Evolutionary conservation across 1,140 invertebrate genomes (phyloP).

Genomic region (Drosophila pallidifrons): DNA sequence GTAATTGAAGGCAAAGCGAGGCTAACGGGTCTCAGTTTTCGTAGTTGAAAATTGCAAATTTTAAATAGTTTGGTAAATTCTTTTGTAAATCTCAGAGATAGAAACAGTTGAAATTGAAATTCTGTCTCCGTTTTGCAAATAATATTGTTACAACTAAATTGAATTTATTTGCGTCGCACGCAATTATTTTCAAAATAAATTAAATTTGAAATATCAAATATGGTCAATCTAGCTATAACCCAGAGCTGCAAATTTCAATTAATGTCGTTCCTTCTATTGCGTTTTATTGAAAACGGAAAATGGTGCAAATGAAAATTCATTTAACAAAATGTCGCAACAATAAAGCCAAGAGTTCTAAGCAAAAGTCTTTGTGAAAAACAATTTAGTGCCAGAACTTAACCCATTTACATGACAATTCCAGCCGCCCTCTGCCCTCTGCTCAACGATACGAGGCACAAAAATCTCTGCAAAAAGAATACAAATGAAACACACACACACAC

Average conservation of each 20-base stretch:
- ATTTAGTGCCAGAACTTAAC: constrained; percentile 79
- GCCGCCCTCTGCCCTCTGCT: constrained; percentile 7
- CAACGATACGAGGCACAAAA: constrained; percentile 31
- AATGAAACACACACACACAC: constrained; percentile 35
- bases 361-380: constrained; percentile 58
- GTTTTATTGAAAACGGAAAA: constrained; percentile 10
- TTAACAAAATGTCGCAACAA: constrained; percentile 46
- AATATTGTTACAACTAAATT: neutral
- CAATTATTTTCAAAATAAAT: constrained; percentile 27
- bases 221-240: constrained; percentile 46
- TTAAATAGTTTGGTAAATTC: too few species aligned
- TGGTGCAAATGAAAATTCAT: constrained; percentile 32
- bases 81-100: too few species aligned
- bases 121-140: neutral
- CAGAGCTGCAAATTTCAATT: constrained; percentile 10
- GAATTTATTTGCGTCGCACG: neutral
- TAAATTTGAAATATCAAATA: constrained; percentile 47
- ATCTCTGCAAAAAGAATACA: constrained; percentile 46
- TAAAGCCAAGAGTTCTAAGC: constrained; percentile 41
- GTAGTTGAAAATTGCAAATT: too few species aligned
- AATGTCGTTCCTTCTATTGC: neutral
- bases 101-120: too few species aligned
- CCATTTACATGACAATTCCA: constrained; percentile 79
- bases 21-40: too few species aligned
- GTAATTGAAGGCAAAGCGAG: neutral